Base-by-base conservation (phyloP, 2,113 vertebrate genomes). In the Prochilodus magdalenae region DNA sequence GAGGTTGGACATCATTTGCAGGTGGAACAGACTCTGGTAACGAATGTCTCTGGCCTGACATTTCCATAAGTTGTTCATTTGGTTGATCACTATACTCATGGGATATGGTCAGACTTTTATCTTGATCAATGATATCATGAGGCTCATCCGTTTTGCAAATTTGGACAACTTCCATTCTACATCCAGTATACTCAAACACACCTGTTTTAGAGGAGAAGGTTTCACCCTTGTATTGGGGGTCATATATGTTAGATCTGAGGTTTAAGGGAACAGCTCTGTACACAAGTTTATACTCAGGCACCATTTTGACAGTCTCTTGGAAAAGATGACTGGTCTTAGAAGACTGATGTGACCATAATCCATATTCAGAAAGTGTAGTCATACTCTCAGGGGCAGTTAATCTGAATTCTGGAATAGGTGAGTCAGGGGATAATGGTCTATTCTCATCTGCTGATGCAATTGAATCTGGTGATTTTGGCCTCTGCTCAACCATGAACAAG, bases 221-320 rank as follows among this genome's bases (percentile, higher is more conserved):
- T 86, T 92, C 88, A 59, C 90, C 87, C n/a, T 30, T 84, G 75
- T 91, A 93, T 33, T 92, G 91, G 60, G 86, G 88, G 86, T 93
- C 91, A 44, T 65, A 82, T n/a, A 91, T 49, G 69, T 92, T 86
- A 85, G 91, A 89, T 18, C 90, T 91, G 10, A 92, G 75, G 18
- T 82, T 89, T 75, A 80, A 86, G 12, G 83, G 36, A 1, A 90
- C 86, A 74, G 82, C 85, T 33, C 89, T 89, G 73, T 87, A 80
- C 73, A 83, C 57, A 0, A 89, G 82, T 81, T 86, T 86, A 82
- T 91, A 88, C 69, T 90, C 80, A 59, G 86, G 80, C 18, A 79
- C 80, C 27, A 75, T 72, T 76, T 49, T 73, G 12, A 86, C 24
- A 57, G 40, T 66, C 49, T 62, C 66, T 1, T 83, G 33, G 47